phyloP scores from a whole-genome alignment of 2,113 vertebrate species.

The Ceyx melanurus region DNA sequence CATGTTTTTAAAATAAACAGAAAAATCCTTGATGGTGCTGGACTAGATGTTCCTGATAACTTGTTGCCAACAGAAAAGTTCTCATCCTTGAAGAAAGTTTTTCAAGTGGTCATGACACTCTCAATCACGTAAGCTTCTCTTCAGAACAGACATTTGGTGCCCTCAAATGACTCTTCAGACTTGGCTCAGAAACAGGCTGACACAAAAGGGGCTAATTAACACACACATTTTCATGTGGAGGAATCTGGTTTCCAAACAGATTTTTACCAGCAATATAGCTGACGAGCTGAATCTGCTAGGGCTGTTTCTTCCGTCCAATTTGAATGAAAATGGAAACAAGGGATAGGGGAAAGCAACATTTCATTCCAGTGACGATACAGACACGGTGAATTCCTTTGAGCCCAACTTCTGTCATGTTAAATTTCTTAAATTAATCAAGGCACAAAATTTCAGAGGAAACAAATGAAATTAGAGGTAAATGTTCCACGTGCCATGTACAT shows the following conservation, averaged over 20 bases:
- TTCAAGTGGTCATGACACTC: conserved; percentile 67
- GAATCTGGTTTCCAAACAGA: conserved; percentile 67
- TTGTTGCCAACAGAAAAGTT: conserved; percentile 62
- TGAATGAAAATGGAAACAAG: conserved; percentile 57
- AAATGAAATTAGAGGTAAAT: not conserved
- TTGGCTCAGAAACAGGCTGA: conserved; percentile 60
- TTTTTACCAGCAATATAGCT: conserved; percentile 68
- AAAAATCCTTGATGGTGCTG: conserved; percentile 62
- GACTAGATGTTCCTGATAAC: conserved; percentile 69
- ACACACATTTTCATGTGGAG: conserved; percentile 66
- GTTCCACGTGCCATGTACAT: not conserved
- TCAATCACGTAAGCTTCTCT: conserved; percentile 31
- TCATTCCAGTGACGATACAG: not conserved
- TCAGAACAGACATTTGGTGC: conserved; percentile 59
- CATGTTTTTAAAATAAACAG: conserved; percentile 69
- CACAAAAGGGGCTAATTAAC: conserved; percentile 67
- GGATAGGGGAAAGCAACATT: conserved; percentile 24
- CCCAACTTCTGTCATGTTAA: not conserved
- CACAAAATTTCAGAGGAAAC: not conserved
- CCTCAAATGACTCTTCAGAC: conserved; percentile 60
- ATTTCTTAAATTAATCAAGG: not conserved
- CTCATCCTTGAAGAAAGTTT: conserved; percentile 68
- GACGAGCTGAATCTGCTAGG: conserved; percentile 55
- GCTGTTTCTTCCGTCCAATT: conserved; percentile 52
- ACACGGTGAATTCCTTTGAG: conserved; percentile 31